These are phyloP conservation scores for Ispidina lecontei DNA, from an alignment of 2,797 vertebrate genomes.

Conservation along the genomic window DNA sequence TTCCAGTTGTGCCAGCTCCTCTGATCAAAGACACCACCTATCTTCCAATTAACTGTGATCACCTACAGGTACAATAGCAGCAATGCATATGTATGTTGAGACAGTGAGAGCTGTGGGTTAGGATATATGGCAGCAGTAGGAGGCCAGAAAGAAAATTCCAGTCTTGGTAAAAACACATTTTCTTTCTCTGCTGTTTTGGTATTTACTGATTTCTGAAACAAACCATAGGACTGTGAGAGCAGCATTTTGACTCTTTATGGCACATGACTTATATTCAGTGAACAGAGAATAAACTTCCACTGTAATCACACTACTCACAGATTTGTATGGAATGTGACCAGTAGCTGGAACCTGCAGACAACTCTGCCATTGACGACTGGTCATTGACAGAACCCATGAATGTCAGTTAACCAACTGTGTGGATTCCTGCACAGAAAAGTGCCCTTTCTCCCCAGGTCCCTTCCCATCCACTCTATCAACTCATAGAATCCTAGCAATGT, in stretches of 20 bases:
- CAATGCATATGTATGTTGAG: not conserved
- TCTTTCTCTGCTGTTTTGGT: not conserved
- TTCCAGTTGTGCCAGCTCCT: conserved; percentile 34
- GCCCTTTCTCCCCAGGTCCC: not conserved
- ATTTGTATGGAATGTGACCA: not conserved
- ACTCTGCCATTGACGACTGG: not conserved
- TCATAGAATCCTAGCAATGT: too few relatives aligned
- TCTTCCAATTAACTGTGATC: conserved; percentile 40
- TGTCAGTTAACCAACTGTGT: not conserved
- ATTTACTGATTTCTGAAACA: not conserved
- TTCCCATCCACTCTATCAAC: not conserved
- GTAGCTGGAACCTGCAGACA: not conserved
- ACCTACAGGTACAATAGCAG: not conserved
- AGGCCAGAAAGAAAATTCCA: not conserved
- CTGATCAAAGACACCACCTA: conserved; percentile 28
- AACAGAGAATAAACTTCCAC: not conserved
- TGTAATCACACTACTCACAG: not conserved
- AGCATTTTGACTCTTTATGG: not conserved
- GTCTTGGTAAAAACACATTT: not conserved
- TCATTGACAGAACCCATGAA: not conserved
- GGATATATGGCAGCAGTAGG: not conserved
- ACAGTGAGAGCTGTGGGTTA: not conserved
- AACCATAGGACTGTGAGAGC: not conserved
- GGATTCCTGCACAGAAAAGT: not conserved
- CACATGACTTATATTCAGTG: not conserved